Conservation (phyloP, 2,888 invertebrate genomes). For the Elegia similella region DNA sequence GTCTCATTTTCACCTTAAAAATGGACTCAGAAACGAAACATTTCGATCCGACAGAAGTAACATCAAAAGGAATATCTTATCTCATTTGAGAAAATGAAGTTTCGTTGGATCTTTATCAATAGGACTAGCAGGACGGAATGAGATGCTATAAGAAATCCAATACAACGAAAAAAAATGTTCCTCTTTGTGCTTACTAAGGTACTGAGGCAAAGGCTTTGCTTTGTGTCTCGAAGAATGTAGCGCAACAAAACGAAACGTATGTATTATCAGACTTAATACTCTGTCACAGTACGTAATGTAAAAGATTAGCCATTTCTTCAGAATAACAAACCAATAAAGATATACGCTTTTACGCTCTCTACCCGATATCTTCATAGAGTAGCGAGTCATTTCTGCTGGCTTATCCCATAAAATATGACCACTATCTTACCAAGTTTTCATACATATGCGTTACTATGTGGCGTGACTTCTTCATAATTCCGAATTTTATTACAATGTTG, state of each 20-base stretch:
- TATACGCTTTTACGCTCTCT: background rate
- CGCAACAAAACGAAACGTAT: background rate
- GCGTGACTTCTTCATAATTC: background rate
- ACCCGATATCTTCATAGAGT: constrained; percentile 11
- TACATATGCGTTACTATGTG: background rate
- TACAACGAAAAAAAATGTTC: background rate
- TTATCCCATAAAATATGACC: constrained; percentile 15
- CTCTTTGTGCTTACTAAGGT: background rate
- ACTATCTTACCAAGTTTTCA: constrained; percentile 13
- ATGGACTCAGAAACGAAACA: background rate
- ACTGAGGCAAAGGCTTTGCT: background rate
- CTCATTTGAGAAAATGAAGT: background rate
- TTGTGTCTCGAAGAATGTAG: background rate
- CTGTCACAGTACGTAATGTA: background rate
- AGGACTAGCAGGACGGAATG: background rate
- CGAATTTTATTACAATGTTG: background rate
- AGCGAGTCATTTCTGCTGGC: constrained; percentile 7
- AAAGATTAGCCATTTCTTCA: background rate
- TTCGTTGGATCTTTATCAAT: background rate
- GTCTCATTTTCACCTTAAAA: background rate
- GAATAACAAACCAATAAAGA: constrained; percentile 15
- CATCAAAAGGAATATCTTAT: background rate
- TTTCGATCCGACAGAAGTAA: background rate
- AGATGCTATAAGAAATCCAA: background rate
- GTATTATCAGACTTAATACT: background rate